Conservation (phyloP, 1,140 invertebrate species). For the Charaxes varanes region DNA sequence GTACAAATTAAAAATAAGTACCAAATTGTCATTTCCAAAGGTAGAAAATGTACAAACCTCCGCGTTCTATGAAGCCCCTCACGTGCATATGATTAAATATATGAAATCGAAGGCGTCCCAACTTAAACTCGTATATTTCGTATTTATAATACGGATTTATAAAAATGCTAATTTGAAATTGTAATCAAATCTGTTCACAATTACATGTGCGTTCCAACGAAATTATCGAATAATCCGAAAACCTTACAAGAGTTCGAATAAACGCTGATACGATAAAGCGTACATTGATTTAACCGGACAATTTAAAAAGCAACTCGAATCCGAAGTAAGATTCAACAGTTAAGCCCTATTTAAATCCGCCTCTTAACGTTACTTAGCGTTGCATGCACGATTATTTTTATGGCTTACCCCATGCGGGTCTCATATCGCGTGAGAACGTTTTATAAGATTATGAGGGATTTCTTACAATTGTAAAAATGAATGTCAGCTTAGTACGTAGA, state of each 20-base stretch:
- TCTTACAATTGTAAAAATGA: slow-evolving; percentile 12
- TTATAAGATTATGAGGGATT: slow-evolving; percentile 18
- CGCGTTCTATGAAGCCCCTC: no score
- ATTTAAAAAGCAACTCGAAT: slow-evolving; percentile 2
- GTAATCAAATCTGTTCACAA: no score
- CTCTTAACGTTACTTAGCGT: slow-evolving; percentile 14
- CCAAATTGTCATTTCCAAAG: no score
- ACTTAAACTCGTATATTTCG: no score
- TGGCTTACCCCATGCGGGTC: slow-evolving; percentile 6
- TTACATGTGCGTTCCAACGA: no score
- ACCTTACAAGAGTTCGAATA: not conserved
- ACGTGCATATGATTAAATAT: no score
- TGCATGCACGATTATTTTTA: slow-evolving; percentile 14
- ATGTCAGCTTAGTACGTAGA: slow-evolving; percentile 9
- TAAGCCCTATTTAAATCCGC: slow-evolving; percentile 16
- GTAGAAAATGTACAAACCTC: no score
- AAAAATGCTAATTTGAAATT: not conserved
- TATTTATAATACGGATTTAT: no score
- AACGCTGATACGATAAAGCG: slow-evolving; percentile 5
- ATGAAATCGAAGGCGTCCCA: no score
- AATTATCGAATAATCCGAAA: slow-evolving; percentile 3
- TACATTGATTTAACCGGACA: slow-evolving; percentile 1
- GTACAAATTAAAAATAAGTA: no score
- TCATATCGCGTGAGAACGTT: slow-evolving; percentile 19
- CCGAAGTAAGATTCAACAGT: slow-evolving; percentile 11